Evolutionary conservation across 1,140 invertebrate genomes (phyloP), one percentile per base, ranked within the genome.

Genomic region (Drosophila tropicalis): DNA sequence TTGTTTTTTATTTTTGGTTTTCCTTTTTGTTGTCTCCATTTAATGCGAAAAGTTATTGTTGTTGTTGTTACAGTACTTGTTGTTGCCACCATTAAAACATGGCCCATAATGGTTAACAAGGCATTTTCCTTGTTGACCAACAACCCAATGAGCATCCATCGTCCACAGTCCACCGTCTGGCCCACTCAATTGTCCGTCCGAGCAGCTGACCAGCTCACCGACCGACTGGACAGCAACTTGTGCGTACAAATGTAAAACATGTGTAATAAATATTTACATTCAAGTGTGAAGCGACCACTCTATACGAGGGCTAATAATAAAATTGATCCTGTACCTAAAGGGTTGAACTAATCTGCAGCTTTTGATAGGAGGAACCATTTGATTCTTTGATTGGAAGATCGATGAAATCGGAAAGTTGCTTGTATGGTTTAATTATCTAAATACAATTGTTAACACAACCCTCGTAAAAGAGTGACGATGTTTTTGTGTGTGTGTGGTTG

Each of bases 41-140:
- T 76, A 87, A 83, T 86, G 84, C 63, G 79, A 79, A 86, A 86
- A 86, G 83, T 86, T 86, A 87, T 87, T 86, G 79, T 82, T 76
- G 79, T 63, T 86, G 68, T 15, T 78, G 39, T 69, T 72, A 63
- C 62, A 9, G 34, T 36, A 36, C 7, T 39, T 66, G 71, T 70
- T 67, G 61, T 77, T 83, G 83, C 55, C 76, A 79, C 44, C 84
- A 86, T 86, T 86, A 87, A 86, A 86, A 86, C 83, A 86, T 83
- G 76, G 76, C 79, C 84, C 83, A 86, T 89, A 86, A 86, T 86
- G 76, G 83, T 86, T 86, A 86, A 86, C 83, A 86, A 89, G 85
- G 82, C 79, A 79, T 86, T 56, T 87, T 87, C 70, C 83, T 89
- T 79, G 83, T 86, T 86, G 83, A 83, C 83, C 84, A 83, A 65